Evolutionary conservation across 2,797 vertebrate species (phyloP).

Genomic region (Pangasius macronema): DNA sequence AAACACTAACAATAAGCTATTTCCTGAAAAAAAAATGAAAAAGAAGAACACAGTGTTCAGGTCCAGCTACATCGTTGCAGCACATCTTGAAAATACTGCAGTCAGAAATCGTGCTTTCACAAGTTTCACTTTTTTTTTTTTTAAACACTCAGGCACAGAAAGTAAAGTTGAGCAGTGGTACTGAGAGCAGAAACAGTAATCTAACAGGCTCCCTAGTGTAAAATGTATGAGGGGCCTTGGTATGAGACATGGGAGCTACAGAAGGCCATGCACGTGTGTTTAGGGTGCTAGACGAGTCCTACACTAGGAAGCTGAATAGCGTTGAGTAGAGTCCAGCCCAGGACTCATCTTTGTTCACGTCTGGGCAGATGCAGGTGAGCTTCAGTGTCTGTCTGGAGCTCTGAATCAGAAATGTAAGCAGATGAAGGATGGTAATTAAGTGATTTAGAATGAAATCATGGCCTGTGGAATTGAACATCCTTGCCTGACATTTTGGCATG

Average conservation of each 20-base stretch:
- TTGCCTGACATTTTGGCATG: constrained; percentile 73
- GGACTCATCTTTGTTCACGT: background rate
- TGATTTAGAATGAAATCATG: constrained; percentile 67
- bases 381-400: constrained; percentile 38
- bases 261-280: background rate
- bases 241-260: constrained; percentile 20
- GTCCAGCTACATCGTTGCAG: constrained; percentile 27
- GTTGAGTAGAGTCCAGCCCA: background rate
- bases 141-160: constrained; percentile 30
- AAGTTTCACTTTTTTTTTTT: constrained; percentile 9
- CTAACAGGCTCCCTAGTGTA: constrained; percentile 40
- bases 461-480: constrained; percentile 68
- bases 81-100: constrained; percentile 16
- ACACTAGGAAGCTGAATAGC: constrained; percentile 11
- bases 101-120: constrained; percentile 25
- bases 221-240: constrained; percentile 19
- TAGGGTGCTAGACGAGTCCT: background rate
- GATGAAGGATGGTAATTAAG: constrained; percentile 64
- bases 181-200: constrained; percentile 37
- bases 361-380: background rate
- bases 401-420: constrained; percentile 58
- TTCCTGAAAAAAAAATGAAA: background rate
- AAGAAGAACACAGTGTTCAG: background rate
- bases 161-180: constrained; percentile 41
- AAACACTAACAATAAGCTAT: constrained; percentile 23